phyloP scores from a whole-genome alignment of 2,113 vertebrate genomes.

The Deroptyus accipitrinus region DNA sequence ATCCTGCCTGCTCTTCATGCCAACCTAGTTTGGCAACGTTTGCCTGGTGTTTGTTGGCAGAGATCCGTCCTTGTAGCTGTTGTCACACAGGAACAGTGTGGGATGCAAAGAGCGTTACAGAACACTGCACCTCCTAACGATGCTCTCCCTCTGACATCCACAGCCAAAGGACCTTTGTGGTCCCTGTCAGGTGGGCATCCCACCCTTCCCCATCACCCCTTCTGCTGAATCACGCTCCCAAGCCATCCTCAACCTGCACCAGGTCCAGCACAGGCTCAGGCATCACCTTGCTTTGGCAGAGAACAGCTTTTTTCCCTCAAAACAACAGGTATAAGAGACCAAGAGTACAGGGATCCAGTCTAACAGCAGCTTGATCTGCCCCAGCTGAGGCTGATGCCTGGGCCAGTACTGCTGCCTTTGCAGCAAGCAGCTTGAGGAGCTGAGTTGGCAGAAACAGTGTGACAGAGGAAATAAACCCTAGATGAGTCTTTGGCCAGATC shows the following conservation, averaged over 20 bases:
- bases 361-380: background rate
- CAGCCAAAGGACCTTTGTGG: accelerated
- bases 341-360: background rate
- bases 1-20: background rate
- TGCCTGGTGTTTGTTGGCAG: background rate
- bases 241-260: background rate
- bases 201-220: background rate
- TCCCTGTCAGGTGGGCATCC: accelerated
- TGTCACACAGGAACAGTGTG: background rate
- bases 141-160: no score
- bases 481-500: background rate
- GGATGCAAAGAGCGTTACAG: background rate
- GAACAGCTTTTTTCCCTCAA: background rate
- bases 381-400: background rate
- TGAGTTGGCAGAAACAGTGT: background rate
- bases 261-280: accelerated
- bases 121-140: background rate
- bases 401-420: background rate
- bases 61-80: background rate
- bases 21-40: background rate
- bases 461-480: background rate
- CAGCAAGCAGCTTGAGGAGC: background rate
- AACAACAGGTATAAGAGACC: background rate
- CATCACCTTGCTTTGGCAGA: background rate
- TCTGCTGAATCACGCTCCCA: background rate